Evolutionary conservation across 1,140 invertebrate genomes (phyloP).

Genomic region (Colletes latitarsis): DNA sequence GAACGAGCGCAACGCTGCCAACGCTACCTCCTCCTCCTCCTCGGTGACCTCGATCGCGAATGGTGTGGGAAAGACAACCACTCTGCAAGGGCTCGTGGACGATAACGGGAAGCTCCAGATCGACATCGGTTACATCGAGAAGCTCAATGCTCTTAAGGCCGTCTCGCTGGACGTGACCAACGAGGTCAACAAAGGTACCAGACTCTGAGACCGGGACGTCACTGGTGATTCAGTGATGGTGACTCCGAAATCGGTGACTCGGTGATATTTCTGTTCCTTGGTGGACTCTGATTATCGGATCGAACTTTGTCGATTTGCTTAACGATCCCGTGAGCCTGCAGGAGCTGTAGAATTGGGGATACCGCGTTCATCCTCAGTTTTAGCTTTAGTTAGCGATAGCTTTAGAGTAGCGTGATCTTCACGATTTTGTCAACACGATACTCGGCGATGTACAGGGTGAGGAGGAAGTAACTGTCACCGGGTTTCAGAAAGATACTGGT

Average conservation of each 20-base stretch:
- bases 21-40: conserved; percentile 50
- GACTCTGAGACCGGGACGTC: conserved; percentile 60
- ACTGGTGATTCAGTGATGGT: background rate
- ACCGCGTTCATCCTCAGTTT: no score
- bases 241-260: no score
- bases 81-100: conserved; percentile 47
- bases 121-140: conserved; percentile 71
- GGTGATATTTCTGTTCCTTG: background rate
- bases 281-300: no score
- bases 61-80: conserved; percentile 60
- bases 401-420: background rate
- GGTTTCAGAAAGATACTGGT: no score
- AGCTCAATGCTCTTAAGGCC: conserved; percentile 76
- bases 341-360: no score
- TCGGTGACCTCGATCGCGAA: conserved; percentile 66
- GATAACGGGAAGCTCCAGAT: conserved; percentile 68
- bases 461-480: no score
- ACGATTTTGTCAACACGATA: background rate
- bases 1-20: conserved; percentile 59
- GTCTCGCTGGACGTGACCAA: conserved; percentile 76
- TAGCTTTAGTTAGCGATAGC: no score
- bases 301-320: background rate
- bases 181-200: conserved; percentile 77
- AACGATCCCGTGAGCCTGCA: background rate
- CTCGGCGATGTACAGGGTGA: no score